phyloP scores from a whole-genome alignment of 2,888 invertebrate species.

The Agonum fuliginosum region DNA sequence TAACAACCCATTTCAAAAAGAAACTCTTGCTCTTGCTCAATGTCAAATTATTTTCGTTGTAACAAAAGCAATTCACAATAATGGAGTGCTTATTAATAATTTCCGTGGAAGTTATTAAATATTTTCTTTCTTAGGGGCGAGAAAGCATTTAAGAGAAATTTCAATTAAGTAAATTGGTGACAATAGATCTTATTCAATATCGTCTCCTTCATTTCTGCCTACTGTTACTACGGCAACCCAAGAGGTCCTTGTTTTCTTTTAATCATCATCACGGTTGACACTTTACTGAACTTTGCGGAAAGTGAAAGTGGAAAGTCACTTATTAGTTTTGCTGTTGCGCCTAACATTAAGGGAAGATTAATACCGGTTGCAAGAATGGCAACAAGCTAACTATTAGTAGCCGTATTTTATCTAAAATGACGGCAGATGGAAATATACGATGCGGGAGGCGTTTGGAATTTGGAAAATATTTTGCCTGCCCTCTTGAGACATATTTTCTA shows the following conservation, averaged over 20 bases:
- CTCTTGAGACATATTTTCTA: too few relatives aligned
- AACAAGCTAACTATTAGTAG: too few relatives aligned
- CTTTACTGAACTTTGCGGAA: conserved; percentile 16
- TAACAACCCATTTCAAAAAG: background rate
- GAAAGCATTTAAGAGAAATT: conserved; percentile 25
- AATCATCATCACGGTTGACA: conserved; percentile 16
- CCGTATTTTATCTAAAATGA: too few relatives aligned
- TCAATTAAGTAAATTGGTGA: conserved; percentile 30
- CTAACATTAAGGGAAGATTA: background rate
- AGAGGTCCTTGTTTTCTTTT: conserved; percentile 18
- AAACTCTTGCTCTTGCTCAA: background rate
- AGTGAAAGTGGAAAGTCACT: background rate
- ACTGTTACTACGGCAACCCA: conserved; percentile 4
- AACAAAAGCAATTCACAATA: background rate
- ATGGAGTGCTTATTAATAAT: conserved; percentile 21
- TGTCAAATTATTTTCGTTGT: conserved; percentile 9
- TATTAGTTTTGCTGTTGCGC: background rate
- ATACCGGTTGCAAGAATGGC: too few relatives aligned
- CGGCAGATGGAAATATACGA: too few relatives aligned
- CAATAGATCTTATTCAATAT: conserved; percentile 33
- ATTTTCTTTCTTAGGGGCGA: background rate
- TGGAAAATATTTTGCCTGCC: too few relatives aligned
- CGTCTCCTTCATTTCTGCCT: background rate
- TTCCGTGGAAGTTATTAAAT: conserved; percentile 22
- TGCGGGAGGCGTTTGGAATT: too few relatives aligned